Conservation (phyloP, 2,797 vertebrate species). For the Fratercula arctica region DNA sequence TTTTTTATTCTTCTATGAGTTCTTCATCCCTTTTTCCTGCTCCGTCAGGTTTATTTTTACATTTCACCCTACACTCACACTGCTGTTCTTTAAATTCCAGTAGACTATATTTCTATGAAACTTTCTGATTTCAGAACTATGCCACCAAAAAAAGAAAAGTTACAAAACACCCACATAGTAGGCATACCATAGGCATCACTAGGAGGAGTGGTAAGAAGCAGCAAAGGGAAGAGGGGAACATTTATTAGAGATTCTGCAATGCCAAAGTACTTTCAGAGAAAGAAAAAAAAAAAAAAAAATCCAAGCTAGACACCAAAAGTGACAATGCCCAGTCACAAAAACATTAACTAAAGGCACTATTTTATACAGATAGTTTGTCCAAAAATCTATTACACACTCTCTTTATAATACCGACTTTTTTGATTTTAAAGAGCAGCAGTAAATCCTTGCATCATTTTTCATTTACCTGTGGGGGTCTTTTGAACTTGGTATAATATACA, state of each 20-base stretch:
- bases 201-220: background rate
- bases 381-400: background rate
- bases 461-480: slow-evolving; percentile 98
- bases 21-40: background rate
- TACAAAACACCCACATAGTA: background rate
- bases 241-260: background rate
- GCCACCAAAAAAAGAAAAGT: background rate
- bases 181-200: background rate
- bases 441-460: background rate
- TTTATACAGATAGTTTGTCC: background rate
- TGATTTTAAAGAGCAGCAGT: background rate
- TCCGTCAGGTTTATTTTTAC: background rate
- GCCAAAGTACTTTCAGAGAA: background rate
- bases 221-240: background rate
- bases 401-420: background rate
- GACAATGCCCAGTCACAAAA: background rate
- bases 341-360: background rate
- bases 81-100: background rate
- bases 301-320: background rate
- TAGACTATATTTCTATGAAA: background rate
- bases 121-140: background rate
- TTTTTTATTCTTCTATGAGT: background rate
- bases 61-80: background rate
- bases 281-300: too few relatives aligned
- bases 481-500: slow-evolving; percentile 98